Evolutionary conservation across 2,888 invertebrate genomes (phyloP), one percentile per base, ranked within the genome.

Genomic region (Strigamia maritima): DNA sequence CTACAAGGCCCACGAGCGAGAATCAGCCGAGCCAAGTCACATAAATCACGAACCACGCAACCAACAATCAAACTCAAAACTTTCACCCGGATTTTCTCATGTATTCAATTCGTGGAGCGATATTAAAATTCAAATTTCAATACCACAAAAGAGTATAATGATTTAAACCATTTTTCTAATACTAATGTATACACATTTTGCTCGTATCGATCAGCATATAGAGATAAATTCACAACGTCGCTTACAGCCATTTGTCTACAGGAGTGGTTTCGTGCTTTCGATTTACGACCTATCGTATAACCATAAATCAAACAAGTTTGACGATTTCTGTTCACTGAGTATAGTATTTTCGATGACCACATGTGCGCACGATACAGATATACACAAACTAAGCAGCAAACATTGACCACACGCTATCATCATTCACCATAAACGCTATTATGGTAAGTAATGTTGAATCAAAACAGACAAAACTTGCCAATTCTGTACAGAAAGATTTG

Each of bases 231-330:
- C 28, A 70, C 70, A 70, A n/a, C 70, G 70, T 70, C 70, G 70
- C 70, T 70, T 70, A 70, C 70, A 24, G 70, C 70, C 70, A 70
- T 70, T 70, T 70, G 70, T 70, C 70, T 70, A 70, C 70, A 70
- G 28, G 70, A 70, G 70, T 70, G 70, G 70, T 70, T 70, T 28
- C 70, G 70, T 70, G 70, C 70, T 28, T 70, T 70, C 70, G 28
- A 70, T 70, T 70, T 70, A 70, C 70, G 70, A 70, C 70, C 70
- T n/a, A 70, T 70, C 70, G 70, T 70, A 70, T 70, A 28, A 70
- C 70, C 70, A 70, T 70, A 70, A 70, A 70, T 70, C 70, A 70
- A 70, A 70, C 70, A 70, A 12, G 28, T 70, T 70, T 70, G 70
- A 70, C 70, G 70, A 70, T 70, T 70, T 70, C 70, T 70, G 70